Percentiles rank a stretch among this genome's conserved stretches.
Conservation (phyloP, 2,888 invertebrate genomes). For the Drosophila meridiana region DNA sequence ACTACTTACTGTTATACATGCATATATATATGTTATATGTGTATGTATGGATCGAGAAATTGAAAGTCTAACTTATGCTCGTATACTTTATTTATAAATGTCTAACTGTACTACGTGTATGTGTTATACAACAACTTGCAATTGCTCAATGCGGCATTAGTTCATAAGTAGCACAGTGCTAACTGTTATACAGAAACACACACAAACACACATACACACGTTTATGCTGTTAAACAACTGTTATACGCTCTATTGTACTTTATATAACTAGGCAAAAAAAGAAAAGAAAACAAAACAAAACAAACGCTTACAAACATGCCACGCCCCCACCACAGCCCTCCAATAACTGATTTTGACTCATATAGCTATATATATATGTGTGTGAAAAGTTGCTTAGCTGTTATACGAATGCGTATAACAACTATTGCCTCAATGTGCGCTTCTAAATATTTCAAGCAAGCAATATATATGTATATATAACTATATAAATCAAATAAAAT, state of each 20-base stretch:
- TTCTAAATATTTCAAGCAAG: constrained; percentile 42
- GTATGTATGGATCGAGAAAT: constrained; percentile 40
- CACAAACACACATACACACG: constrained; percentile 31
- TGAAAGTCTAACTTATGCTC: constrained; percentile 66
- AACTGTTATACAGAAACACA: constrained; percentile 57
- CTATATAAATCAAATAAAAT: constrained; percentile 3
- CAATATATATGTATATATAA: background rate
- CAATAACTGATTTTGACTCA: constrained; percentile 28
- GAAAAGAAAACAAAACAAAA: background rate
- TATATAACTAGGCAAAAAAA: constrained; percentile 44
- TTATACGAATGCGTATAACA: constrained; percentile 26
- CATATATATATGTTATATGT: constrained; percentile 16
- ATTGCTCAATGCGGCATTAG: constrained; percentile 65
- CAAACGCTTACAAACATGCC: constrained; percentile 39
- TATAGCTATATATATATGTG: constrained; percentile 1
- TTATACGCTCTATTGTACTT: constrained; percentile 64
- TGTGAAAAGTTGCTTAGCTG: background rate
- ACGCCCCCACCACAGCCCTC: constrained; percentile 12
- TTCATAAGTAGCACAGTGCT: constrained; percentile 53
- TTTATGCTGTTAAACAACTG: constrained; percentile 65
- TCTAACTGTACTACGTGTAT: constrained; percentile 43
- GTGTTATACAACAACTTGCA: constrained; percentile 41
- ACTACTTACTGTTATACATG: constrained; percentile 27
- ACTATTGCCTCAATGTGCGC: constrained; percentile 41
- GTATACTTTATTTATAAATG: constrained; percentile 24